phyloP scores from a whole-genome alignment of 2,888 invertebrate genomes.

The Nasonovia ribisnigri region DNA sequence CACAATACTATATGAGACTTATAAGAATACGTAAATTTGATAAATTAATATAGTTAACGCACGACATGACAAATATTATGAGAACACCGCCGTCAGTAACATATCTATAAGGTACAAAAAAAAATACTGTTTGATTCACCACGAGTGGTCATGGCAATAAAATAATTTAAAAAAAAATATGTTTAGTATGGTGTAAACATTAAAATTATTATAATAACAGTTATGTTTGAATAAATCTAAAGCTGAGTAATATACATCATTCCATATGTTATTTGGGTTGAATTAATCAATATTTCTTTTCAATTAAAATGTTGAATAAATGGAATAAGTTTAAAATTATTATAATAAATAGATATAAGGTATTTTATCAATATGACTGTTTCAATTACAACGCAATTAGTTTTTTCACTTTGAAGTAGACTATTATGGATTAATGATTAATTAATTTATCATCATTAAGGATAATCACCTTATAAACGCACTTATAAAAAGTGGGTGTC shows the following conservation, averaged over 20 bases:
- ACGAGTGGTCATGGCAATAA: no score
- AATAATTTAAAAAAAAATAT: not conserved
- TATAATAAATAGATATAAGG: no score
- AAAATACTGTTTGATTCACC: not conserved
- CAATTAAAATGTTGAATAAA: no score
- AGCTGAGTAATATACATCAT: not conserved
- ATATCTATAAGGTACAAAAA: not conserved
- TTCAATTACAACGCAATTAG: not conserved
- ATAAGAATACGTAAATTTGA: no score
- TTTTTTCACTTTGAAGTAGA: not conserved
- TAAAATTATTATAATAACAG: not conserved
- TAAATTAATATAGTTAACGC: not conserved
- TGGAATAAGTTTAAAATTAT: no score
- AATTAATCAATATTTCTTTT: not conserved
- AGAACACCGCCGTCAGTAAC: not conserved
- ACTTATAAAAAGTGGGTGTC: not conserved
- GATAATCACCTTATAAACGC: not conserved
- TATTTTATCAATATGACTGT: not conserved
- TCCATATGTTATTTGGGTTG: not conserved
- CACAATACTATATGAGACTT: no score
- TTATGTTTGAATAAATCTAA: not conserved
- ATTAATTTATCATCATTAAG: not conserved
- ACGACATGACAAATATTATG: not conserved
- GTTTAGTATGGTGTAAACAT: not conserved
- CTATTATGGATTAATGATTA: not conserved